Conservation (phyloP, 2,888 invertebrate species). For the Drosophila parthenogenetica region DNA sequence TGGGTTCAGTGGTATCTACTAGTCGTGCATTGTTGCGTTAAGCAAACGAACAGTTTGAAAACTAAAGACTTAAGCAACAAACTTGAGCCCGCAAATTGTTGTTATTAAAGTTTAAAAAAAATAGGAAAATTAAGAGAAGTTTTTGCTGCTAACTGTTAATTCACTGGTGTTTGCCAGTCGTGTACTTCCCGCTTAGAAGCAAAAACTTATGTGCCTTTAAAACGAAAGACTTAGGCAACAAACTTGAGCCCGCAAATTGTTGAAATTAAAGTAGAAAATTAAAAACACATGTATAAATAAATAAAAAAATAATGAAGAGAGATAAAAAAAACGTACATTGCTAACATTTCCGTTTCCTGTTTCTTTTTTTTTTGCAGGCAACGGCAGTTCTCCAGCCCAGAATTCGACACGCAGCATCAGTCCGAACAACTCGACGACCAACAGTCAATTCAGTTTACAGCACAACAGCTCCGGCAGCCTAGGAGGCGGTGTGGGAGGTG, state of each 20-base stretch:
- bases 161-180: conserved; percentile 1
- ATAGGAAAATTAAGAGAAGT: too few relatives aligned
- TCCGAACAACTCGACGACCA: conserved; percentile 85
- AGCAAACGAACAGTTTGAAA: too few relatives aligned
- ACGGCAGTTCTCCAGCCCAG: conserved; percentile 86
- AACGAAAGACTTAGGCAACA: conserved; percentile 61
- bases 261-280: conserved; percentile 14
- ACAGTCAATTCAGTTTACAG: conserved; percentile 85
- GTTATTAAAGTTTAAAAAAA: neutral
- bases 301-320: neutral
- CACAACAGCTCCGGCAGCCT: conserved; percentile 85
- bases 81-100: neutral
- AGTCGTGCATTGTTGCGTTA: neutral
- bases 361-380: conserved; percentile 80
- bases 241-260: conserved; percentile 43
- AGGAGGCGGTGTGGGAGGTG: conserved; percentile 64
- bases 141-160: too few relatives aligned
- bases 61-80: neutral
- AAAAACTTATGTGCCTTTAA: conserved; percentile 30
- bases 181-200: neutral
- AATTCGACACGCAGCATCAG: conserved; percentile 86
- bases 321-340: neutral
- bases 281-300: neutral
- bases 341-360: conserved; percentile 27
- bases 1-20: neutral